Evolutionary conservation across 2,113 vertebrate genomes (phyloP).

Genomic region (Coptodon rendalli): DNA sequence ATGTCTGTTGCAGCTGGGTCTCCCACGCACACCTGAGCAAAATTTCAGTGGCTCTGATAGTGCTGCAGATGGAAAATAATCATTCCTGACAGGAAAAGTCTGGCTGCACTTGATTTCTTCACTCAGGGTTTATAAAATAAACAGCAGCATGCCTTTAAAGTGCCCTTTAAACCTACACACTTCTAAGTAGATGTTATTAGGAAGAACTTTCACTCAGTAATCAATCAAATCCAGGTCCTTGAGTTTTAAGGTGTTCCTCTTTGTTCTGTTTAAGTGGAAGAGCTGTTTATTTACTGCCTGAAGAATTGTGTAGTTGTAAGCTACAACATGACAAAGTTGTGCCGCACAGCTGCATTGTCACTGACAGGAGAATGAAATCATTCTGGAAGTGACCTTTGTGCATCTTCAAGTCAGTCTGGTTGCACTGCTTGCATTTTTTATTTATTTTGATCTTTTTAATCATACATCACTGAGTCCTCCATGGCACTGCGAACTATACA

Average conservation of each 20-base stretch:
- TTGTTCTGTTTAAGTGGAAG: neutral
- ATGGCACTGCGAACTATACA: neutral
- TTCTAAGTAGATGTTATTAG: neutral
- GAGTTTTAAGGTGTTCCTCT: neutral
- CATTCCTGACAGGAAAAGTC: neutral
- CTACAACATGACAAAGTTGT: neutral
- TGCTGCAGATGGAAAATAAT: neutral
- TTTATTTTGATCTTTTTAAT: neutral
- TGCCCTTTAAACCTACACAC: neutral
- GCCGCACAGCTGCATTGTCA: neutral
- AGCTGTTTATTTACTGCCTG: fast-evolving
- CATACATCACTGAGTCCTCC: neutral
- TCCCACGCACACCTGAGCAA: neutral
- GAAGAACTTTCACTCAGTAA: neutral
- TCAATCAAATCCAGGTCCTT: neutral
- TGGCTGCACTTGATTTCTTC: neutral
- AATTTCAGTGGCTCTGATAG: neutral
- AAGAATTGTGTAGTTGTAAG: neutral
- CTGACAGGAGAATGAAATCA: neutral
- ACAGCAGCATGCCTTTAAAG: neutral
- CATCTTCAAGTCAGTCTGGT: neutral
- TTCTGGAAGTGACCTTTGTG: neutral
- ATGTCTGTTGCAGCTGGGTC: slow-evolving; percentile 3
- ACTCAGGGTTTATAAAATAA: neutral
- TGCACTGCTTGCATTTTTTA: neutral